These are phyloP conservation scores for Papilio machaon DNA, from an alignment of 1,140 invertebrate genomes.

Conservation along the genomic window DNA sequence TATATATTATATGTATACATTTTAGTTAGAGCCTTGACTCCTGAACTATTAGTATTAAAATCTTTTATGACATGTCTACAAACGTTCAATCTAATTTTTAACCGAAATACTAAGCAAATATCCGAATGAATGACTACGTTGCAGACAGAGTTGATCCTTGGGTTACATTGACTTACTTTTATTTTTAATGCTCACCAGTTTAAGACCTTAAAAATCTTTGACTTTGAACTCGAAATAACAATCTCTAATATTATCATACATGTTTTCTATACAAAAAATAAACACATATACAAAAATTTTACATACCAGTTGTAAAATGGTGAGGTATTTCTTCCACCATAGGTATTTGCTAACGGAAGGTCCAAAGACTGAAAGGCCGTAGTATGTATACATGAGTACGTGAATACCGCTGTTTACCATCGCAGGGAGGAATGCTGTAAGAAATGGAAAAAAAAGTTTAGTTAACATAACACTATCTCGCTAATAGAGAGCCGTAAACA, in stretches of 20 bases:
- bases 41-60: no score
- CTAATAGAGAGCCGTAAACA: no score
- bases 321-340: constrained; percentile 98
- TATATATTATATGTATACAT: no score
- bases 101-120: no score
- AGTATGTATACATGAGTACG: constrained; percentile 97
- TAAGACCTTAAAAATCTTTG: background rate
- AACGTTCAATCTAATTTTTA: no score
- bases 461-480: no score
- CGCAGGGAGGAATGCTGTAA: constrained; percentile 91
- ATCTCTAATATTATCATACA: background rate
- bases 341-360: constrained; percentile 90
- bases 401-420: constrained; percentile 96
- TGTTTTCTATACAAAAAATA: background rate
- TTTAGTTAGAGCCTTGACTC: no score
- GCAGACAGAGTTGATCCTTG: no score
- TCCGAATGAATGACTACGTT: no score
- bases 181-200: no score
- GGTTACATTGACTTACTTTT: no score
- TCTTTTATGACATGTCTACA: no score
- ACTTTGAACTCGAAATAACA: background rate
- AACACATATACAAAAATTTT: background rate
- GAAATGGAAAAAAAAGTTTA: background rate
- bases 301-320: constrained; percentile 89
- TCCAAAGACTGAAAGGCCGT: constrained; percentile 92